Percentiles rank a stretch among this genome's conserved stretches.
These are phyloP conservation scores for Ichneumoninae sp. DNA, from an alignment of 2,888 invertebrate species.

Conservation along the genomic window DNA sequence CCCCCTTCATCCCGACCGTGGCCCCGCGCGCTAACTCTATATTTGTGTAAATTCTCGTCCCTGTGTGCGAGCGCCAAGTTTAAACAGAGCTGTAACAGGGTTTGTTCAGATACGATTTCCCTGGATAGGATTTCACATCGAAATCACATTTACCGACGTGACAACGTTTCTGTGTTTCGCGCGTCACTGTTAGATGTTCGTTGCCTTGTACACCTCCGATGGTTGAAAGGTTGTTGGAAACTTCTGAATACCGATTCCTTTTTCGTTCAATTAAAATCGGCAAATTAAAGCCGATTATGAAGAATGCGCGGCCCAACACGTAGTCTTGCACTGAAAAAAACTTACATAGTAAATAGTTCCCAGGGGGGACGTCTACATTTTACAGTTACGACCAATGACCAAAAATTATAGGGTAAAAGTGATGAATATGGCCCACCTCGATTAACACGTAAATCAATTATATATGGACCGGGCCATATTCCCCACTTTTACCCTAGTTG, in stretches of 20 bases:
- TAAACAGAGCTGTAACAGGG: constrained; percentile 42
- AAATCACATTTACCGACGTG: constrained; percentile 11
- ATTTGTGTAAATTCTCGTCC: constrained; percentile 29
- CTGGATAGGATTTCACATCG: constrained; percentile 30
- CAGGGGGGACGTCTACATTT: too few species aligned
- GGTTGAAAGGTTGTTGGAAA: neutral
- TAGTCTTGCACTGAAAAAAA: too few species aligned
- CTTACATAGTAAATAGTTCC: too few species aligned
- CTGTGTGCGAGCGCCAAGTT: constrained; percentile 24
- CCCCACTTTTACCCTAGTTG: too few species aligned
- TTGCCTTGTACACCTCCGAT: neutral
- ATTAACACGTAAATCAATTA: too few species aligned
- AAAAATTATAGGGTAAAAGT: too few species aligned
- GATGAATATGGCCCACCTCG: too few species aligned
- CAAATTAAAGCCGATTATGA: too few species aligned
- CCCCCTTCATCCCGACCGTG: neutral
- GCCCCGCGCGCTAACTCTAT: neutral
- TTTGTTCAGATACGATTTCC: constrained; percentile 45
- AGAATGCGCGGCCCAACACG: too few species aligned
- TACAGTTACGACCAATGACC: too few species aligned
- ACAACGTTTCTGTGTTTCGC: constrained; percentile 7
- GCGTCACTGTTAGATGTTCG: neutral
- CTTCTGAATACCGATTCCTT: neutral
- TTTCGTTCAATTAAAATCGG: neutral
- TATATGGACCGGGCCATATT: too few species aligned